Evolutionary conservation across 2,113 vertebrate species (phyloP), one percentile per base, ranked within the genome.

Genomic region (Cygnus atratus): DNA sequence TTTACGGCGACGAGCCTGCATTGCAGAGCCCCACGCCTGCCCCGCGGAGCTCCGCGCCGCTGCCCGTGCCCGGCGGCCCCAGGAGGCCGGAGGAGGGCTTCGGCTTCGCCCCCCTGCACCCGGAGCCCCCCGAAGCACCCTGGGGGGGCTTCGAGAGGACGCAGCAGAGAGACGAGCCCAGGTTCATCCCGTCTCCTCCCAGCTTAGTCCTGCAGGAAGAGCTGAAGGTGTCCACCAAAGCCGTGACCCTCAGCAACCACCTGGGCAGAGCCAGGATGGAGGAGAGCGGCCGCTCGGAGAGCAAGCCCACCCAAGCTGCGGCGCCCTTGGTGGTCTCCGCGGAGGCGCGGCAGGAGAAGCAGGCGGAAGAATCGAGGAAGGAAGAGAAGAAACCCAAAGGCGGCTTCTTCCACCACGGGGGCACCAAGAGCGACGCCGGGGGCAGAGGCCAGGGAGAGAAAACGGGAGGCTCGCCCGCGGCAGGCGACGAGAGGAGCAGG

Each of bases 351-450:
- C 88, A 92, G 29, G 98, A 98, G 79, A 97, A 96, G 65, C 95
- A 48, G 3, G 39, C 66, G 0, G 97, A 98, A 76, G 97, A 94
- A 2, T 2, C 2, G 7, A 81, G 70, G 79, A 98, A 97, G 84
- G 97, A 98, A 29, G 97, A 98, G 13, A 97, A 95, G 93, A 98
- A 98, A 73, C 96, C 97, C 6, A 98, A 97, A 96, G 97, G 97
- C 46, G 97, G 98, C 82, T 96, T 98, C 58, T 98, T 99, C 96
- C 98, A 98, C 37, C 98, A 96, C 20, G 98, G 87, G 91, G 97
- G 97, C 97, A 87, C 59, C 89, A 97, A 95, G 83, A 98, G 94
- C 12, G 96, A 97, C 6, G 22, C 67, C 9, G 98, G 97, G 93
- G 92, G 94, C 48, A 97, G 66, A 52, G 95, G 97, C 78, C 96